phyloP scores from a whole-genome alignment of 2,888 invertebrate species.

The Acronicta alni region DNA sequence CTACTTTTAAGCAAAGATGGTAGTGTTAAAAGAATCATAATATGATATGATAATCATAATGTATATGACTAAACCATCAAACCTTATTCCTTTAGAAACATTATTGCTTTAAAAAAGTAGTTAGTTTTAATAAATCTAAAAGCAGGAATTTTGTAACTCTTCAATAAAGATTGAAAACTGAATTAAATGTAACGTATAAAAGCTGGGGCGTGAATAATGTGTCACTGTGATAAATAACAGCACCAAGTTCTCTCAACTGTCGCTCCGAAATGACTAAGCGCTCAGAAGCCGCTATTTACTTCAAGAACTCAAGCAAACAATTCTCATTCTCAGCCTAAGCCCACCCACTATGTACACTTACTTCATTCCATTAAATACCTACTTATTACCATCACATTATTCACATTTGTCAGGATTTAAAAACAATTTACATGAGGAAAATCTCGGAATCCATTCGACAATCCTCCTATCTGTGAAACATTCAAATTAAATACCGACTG shows the following conservation, averaged over 20 bases:
- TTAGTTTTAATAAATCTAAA: too few species aligned
- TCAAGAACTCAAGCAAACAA: constrained; percentile 29
- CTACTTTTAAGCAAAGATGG: too few species aligned
- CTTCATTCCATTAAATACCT: constrained; percentile 23
- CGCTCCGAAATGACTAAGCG: constrained; percentile 43
- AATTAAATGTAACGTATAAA: constrained; percentile 6
- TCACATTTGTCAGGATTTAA: constrained; percentile 71
- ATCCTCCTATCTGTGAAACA: constrained; percentile 72
- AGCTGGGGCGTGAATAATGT: constrained; percentile 14
- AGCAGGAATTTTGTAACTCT: not conserved
- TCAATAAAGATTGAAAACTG: not conserved
- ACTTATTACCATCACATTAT: constrained; percentile 38
- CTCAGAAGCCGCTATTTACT: constrained; percentile 26
- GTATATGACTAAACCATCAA: too few species aligned
- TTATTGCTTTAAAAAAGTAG: too few species aligned
- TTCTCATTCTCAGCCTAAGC: constrained; percentile 22
- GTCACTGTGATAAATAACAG: constrained; percentile 31
- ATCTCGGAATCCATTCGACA: constrained; percentile 48
- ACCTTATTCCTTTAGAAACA: too few species aligned
- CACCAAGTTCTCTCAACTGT: constrained; percentile 37
- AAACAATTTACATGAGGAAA: constrained; percentile 66
- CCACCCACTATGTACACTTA: constrained; percentile 13
- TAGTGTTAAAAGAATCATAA: too few species aligned
- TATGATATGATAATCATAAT: too few species aligned
- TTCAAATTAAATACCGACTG: constrained; percentile 74